Evolutionary conservation across 2,113 vertebrate species (phyloP), one percentile per base, ranked within the genome.

Genomic region (Alligator sinensis): DNA sequence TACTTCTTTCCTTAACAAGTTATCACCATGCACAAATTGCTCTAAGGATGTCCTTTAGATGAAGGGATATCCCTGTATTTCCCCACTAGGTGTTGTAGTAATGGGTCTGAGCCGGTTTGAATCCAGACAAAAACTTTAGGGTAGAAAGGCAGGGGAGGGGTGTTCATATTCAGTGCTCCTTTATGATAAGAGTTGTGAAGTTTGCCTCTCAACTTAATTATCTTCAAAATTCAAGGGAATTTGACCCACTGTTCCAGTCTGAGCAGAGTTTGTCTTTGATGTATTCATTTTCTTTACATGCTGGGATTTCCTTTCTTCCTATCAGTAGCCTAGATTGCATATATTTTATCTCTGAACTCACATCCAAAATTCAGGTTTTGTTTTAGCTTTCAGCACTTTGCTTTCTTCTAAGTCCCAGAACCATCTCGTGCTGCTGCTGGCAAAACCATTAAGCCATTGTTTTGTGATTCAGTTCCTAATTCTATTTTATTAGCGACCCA

Each of bases 191-290:
- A 86, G 7, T 64, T 64, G 6, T 57, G 59, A 93, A 64, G 34
- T 30, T 88, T 77, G 27, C 60, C 13, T 80, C 19, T 83, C 9
- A 77, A 15, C 5, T 17, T 63, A 14, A 54, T 83, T 88, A 80
- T 28, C 14, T 83, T n/a, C n/a, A n/a, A 25, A 80, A 80, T 19
- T 17, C 38, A 27, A 83, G 72, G 17, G 64, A 4, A 21, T 80
- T 17, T 86, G 70, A 28, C n/a, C 30, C 13, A 64, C 7, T 27
- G 5, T 12, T 21, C 21, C 18, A 15, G 5, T 6, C 2, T 17
- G 7, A 1, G 47, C 0, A 0, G 4, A 9, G 1, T 13, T 74
- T 81, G 12, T 22, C 13, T 80, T 9, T 22, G 2, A 3, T 66
- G 12, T 13, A 61, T 90, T 90, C 2, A 2, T 11, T 75, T 38